These are phyloP conservation scores for Fragum sueziense DNA, from an alignment of 2,888 invertebrate genomes.

Conservation along the genomic window DNA sequence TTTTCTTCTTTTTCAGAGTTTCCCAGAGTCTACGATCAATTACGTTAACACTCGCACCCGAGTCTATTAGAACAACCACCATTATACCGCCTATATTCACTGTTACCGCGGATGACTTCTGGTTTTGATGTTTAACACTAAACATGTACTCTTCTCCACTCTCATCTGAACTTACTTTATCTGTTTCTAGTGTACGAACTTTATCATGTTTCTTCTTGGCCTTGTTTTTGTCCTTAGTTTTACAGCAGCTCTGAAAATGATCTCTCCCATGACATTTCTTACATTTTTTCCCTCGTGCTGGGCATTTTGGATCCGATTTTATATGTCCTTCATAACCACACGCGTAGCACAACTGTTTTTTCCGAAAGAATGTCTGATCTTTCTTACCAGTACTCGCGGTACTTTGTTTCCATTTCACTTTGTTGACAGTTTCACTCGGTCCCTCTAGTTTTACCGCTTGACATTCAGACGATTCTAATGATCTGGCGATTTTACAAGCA, in stretches of 20 bases:
- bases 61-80: constrained; percentile 34
- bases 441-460: neutral
- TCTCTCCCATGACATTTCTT: constrained; percentile 21
- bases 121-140: neutral
- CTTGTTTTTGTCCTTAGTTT: constrained; percentile 9
- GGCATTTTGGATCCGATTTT: constrained; percentile 28
- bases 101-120: neutral
- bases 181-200: neutral
- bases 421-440: constrained; percentile 2
- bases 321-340: constrained; percentile 32
- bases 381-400: neutral
- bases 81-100: constrained; percentile 16
- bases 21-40: constrained; percentile 39
- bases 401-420: neutral
- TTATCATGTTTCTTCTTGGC: neutral
- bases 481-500: neutral
- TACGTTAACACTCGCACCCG: constrained; percentile 37
- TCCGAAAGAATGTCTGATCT: neutral
- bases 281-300: constrained; percentile 35
- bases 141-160: neutral
- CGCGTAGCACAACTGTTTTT: constrained; percentile 17
- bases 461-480: constrained; percentile 23
- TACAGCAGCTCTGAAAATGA: constrained; percentile 39
- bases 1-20: constrained; percentile 22
- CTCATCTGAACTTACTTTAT: neutral